A percentile compares a stretch with the other conserved stretches of the same genome.
These are phyloP conservation scores for Homarus americanus DNA, from an alignment of 1,140 invertebrate genomes.

Conservation along the genomic window DNA sequence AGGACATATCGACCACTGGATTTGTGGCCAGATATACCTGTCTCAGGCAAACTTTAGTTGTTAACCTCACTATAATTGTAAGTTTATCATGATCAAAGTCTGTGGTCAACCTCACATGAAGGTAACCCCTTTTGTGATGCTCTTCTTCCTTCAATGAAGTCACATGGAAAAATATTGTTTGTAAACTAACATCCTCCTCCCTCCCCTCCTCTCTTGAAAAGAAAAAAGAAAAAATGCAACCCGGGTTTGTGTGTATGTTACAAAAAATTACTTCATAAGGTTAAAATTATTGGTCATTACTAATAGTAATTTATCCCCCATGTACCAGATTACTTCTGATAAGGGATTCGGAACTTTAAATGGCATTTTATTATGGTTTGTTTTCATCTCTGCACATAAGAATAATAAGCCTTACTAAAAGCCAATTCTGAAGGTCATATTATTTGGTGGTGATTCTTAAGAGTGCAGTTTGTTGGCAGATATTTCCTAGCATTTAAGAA, in stretches of 20 bases:
- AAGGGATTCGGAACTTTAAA: background rate
- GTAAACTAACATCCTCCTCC: conserved; percentile 4
- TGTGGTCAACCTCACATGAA: conserved; percentile 50
- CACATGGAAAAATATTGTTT: conserved; percentile 13
- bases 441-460: background rate
- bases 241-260: conserved; percentile 22
- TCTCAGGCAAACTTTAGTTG: conserved; percentile 11
- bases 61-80: conserved; percentile 25
- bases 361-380: background rate
- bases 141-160: conserved; percentile 28
- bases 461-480: too few relatives aligned
- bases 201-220: background rate
- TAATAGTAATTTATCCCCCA: conserved; percentile 29
- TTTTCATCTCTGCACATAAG: background rate
- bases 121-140: conserved; percentile 40
- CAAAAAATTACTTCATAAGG: conserved; percentile 37
- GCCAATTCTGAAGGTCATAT: background rate
- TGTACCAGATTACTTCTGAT: conserved; percentile 11
- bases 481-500: too few relatives aligned
- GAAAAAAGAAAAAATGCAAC: conserved; percentile 15
- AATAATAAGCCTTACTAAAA: background rate
- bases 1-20: conserved; percentile 17
- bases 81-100: conserved; percentile 36
- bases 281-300: conserved; percentile 33
- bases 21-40: conserved; percentile 70